Base-by-base conservation (phyloP, 2,888 invertebrate species). In the Timema cristinae region DNA sequence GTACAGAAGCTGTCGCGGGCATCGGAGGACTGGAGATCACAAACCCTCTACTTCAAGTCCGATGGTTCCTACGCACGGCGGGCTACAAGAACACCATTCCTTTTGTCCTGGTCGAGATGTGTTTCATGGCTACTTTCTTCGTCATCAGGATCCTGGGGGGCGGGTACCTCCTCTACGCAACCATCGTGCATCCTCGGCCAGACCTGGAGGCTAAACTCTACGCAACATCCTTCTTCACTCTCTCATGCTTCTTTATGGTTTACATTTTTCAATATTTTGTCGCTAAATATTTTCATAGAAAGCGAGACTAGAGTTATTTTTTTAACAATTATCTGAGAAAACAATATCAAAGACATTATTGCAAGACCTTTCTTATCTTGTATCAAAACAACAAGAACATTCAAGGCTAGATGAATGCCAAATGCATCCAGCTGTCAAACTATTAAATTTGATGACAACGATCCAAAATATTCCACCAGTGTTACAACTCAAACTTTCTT, bases 11-110 rank as follows among this genome's bases (percentile, higher is more conserved):
- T 10, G 76, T 78, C 32, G 77, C 77, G 9, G 84, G 85, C 5
- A 78, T 89, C 32, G 86, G 86, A 0, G 80, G 85, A 68, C 80
- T 89, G 82, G 89, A 89, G 81, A 76, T 87, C 50, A 88, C 89
- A 1, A 89, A 89, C 79, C 89, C 89, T 10, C 79, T 87, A 63
- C 81, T 89, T 48, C 89, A 89, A 81, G 79, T 82, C 48, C 82
- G 89, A 79, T 89, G 89, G 89, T 88, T 88, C 78, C 80, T 89
- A 66, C 82, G 86, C 77, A 80, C 82, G 32, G 81, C 81, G 73
- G 87, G 88, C 52, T 83, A 83, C 76, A 83, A 84, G 16, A 80
- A 83, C 69, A 83, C 85, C 6, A 71, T 77, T 0, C 50, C 85
- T 54, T 88, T 82, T 78, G 78, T 80, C 7, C 61, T 82, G 10